phyloP scores from a whole-genome alignment of 2,113 vertebrate species.

The Globicephala melas region DNA sequence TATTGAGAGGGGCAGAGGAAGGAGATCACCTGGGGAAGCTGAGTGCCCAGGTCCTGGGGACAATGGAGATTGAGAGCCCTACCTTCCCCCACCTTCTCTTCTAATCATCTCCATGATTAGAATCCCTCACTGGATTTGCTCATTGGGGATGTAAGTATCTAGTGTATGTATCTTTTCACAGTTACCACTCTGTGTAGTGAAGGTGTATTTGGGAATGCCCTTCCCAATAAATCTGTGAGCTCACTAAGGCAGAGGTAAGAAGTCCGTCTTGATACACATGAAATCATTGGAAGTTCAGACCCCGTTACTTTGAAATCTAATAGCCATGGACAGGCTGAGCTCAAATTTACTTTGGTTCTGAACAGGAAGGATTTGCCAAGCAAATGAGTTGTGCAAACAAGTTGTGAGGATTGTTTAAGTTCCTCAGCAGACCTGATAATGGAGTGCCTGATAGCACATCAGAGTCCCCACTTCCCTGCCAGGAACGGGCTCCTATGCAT shows the following conservation, averaged over 20 bases:
- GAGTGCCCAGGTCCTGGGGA: background rate
- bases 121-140: background rate
- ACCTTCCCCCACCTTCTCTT: background rate
- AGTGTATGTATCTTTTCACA: too few relatives aligned
- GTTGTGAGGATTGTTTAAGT: background rate
- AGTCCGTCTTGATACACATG: background rate
- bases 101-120: background rate
- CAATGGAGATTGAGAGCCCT: background rate
- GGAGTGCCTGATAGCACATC: too few relatives aligned
- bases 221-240: background rate
- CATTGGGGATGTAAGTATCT: rapidly evolving
- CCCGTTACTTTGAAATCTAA: background rate
- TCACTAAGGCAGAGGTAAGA: background rate
- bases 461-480: background rate
- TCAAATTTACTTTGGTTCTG: background rate
- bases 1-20: background rate
- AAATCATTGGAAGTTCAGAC: background rate
- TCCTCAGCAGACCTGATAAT: background rate
- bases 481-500: background rate
- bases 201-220: background rate
- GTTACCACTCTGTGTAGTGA: background rate
- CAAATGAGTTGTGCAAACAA: background rate
- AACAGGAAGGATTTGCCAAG: background rate
- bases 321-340: background rate
- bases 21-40: background rate